A percentile compares a stretch with the other conserved stretches of the same genome.
Conservation (phyloP, 2,113 vertebrate genomes). For the Sigmodon hispidus region DNA sequence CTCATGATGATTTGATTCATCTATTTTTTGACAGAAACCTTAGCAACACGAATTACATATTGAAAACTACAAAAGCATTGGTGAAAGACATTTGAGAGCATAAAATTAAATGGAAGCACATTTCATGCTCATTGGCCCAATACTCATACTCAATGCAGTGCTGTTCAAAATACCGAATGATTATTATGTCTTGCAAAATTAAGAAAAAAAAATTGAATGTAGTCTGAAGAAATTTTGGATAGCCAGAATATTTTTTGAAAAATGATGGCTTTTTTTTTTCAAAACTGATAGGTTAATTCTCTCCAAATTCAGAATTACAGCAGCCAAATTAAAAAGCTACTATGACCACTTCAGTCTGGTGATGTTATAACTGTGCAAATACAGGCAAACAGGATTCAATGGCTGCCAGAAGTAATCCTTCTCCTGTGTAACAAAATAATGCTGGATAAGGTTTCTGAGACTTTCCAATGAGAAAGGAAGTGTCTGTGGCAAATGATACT, state of each 20-base stretch:
- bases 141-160: neutral
- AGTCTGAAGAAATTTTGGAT: neutral
- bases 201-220: neutral
- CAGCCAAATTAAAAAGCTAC: neutral
- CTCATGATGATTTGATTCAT: neutral
- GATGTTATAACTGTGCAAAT: neutral
- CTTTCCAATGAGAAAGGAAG: neutral
- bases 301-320: neutral
- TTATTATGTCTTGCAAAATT: neutral
- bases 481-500: neutral
- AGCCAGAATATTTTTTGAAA: neutral
- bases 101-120: too few species aligned
- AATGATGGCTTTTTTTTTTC: too few species aligned
- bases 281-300: neutral
- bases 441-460: neutral
- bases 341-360: neutral
- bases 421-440: neutral
- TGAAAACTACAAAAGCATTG: neutral
- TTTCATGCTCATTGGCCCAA: neutral
- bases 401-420: neutral
- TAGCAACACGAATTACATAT: neutral
- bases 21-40: neutral
- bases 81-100: neutral
- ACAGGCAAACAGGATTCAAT: neutral
- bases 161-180: neutral